These are phyloP conservation scores for Neomorphus geoffroyi DNA, from an alignment of 2,797 vertebrate genomes.

Conservation along the genomic window DNA sequence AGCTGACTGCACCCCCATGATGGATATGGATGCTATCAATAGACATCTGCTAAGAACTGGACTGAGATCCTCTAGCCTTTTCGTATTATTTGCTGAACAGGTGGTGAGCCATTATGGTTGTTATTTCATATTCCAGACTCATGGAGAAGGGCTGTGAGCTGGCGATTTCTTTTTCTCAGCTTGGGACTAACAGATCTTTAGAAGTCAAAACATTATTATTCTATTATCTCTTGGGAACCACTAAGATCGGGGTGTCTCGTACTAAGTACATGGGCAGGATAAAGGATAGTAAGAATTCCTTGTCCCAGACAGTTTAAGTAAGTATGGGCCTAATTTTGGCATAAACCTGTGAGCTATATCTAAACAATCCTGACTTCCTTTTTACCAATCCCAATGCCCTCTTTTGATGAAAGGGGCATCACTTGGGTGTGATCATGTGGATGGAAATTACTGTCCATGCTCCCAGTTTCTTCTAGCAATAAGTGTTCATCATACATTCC, in stretches of 20 bases:
- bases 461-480: not conserved
- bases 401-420: not conserved
- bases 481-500: not conserved
- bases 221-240: not conserved
- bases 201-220: conserved; percentile 28
- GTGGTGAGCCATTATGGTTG: not conserved
- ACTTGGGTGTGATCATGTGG: not conserved
- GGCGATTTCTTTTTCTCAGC: conserved; percentile 37
- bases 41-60: not conserved
- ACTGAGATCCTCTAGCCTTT: not conserved
- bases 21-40: not conserved
- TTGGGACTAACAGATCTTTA: conserved; percentile 29
- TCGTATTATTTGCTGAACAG: not conserved
- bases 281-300: not conserved
- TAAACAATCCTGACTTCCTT: not conserved
- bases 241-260: not conserved
- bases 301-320: not conserved
- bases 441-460: not conserved
- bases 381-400: not conserved
- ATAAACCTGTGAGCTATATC: not conserved
- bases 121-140: not conserved
- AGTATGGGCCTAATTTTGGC: not conserved
- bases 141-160: not conserved
- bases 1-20: not conserved
- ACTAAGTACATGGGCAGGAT: not conserved